Base-by-base conservation (phyloP, 92 coral and sea anemone species). In the Phenganax stokvisi region DNA sequence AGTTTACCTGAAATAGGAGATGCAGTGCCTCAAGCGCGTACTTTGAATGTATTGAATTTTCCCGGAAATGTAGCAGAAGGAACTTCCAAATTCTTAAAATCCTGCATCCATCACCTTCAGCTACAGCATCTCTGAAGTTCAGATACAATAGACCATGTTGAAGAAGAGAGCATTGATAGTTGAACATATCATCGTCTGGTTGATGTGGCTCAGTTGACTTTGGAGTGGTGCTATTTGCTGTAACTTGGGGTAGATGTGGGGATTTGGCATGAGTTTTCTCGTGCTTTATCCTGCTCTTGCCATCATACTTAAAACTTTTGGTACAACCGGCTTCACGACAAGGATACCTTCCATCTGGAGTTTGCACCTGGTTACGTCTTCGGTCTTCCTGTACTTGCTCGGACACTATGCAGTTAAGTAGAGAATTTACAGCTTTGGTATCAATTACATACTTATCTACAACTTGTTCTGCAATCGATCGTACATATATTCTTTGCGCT, bases 21-120 rank as follows among this genome's bases (percentile, higher is more conserved):
- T 80, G 53, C 12, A 37, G 84, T 52, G 78, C 84, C 68, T 80
- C 77, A 6, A 80, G n/a, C 11, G 84, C 84, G 68, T 80, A 80
- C 63, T 80, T 80, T 8, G 59, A 65, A 3, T 51, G 11, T 7
- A 6, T 51, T 2, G 78, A 55, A 28, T 52, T 76, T 52, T 53
- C 64, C 12, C 77, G 68, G 77, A 80, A 80, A 51, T 80, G 29
- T 62, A 80, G 77, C 20, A 80, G 30, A 16, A 80, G 17, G 52
- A 80, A 80, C 57, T 80, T 80, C 84, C 84, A 80, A 20, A 9
- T 80, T 68, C 84, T 65, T 15, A 80, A 66, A 51, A 80, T 65
- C 51, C 84, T 80, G 29, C 17, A 11, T 17, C 78, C 84, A 80
- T 65, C 78, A 12, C 84, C 84, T 68, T 80, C 84, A 4, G 79